A percentile compares a stretch with the other conserved stretches of the same genome.
phyloP scores from a whole-genome alignment of 2,113 vertebrate genomes.

The Romanogobio albipinnatus region DNA sequence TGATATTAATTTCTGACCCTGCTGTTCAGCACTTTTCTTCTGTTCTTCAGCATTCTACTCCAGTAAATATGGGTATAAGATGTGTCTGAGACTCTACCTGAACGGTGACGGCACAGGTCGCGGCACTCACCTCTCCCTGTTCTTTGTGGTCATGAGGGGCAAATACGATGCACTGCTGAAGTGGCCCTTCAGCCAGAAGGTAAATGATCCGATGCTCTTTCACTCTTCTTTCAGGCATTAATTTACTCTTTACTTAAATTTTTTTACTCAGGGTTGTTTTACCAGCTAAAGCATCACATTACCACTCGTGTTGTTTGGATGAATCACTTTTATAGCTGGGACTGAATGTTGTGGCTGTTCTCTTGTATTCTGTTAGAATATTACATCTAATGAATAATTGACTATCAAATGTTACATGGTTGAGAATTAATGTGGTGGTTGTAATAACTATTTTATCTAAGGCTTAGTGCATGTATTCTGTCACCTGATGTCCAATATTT shows the following conservation, averaged over 20 bases:
- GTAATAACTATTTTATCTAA: too few species aligned
- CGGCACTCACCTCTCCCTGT: slow-evolving; percentile 78
- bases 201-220: slow-evolving; percentile 48
- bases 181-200: slow-evolving; percentile 79
- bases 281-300: background rate
- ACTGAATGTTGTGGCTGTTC: background rate
- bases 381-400: too few species aligned
- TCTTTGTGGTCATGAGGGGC: slow-evolving; percentile 79
- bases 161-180: slow-evolving; percentile 77
- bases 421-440: too few species aligned
- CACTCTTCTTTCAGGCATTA: background rate
- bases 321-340: background rate
- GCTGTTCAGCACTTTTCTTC: background rate
- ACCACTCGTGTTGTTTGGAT: background rate
- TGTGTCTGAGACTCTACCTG: slow-evolving; percentile 82
- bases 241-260: background rate
- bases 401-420: too few species aligned
- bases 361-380: background rate
- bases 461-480: background rate
- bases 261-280: background rate
- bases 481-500: background rate
- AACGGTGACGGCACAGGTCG: slow-evolving; percentile 81
- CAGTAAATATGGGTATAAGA: slow-evolving; percentile 82
- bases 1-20: background rate
- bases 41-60: slow-evolving; percentile 80